Base-by-base conservation (phyloP, 2,888 invertebrate species). In the Ceraclea dissimilis region DNA sequence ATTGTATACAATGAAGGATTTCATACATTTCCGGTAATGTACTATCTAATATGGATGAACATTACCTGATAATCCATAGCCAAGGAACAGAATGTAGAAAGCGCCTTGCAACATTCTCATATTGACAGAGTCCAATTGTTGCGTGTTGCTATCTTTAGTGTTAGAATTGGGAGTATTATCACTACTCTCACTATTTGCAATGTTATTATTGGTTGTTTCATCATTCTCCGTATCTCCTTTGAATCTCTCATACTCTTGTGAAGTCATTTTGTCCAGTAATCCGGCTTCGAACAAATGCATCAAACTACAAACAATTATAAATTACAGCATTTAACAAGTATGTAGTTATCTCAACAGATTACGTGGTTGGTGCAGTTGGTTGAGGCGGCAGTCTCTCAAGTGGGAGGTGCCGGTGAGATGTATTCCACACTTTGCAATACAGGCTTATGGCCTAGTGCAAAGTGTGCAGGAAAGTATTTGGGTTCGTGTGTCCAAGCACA, bases 271-370 rank as follows among this genome's bases (percentile, higher is more conserved):
- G 0, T 84, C 82, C 52, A 88, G 70, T 49, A 88, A 87, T 2
- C 88, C 88, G 1, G 86, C 84, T 72, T 88, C 88, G 64, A 88
- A 88, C 5, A 88, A 75, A 34, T 82, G 80, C 79, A 86, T 85
- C 1, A 88, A 71, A 22, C 88, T 88, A 63, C 6, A 21, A 51
- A 26, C 13, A 16, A 31, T 44, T 11, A 22, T 21, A 22, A n/a
- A 2, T 16, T 31, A 6, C 11, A 31, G 8, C 6, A 8, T 31
- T 31, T 31, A 8, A 31, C 31, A 31, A 31, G 11, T n/a, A n/a
- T n/a, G n/a, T n/a, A n/a, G n/a, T n/a, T n/a, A n/a, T n/a, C n/a
- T n/a, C n/a, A n/a, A n/a, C n/a, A n/a, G n/a, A n/a, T n/a, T n/a
- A n/a, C n/a, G n/a, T n/a, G n/a, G n/a, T n/a, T n/a, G n/a, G n/a